Evolutionary conservation across 2,888 invertebrate genomes (phyloP), one percentile per base, ranked within the genome.

Genomic region (Chelonus formosanus): DNA sequence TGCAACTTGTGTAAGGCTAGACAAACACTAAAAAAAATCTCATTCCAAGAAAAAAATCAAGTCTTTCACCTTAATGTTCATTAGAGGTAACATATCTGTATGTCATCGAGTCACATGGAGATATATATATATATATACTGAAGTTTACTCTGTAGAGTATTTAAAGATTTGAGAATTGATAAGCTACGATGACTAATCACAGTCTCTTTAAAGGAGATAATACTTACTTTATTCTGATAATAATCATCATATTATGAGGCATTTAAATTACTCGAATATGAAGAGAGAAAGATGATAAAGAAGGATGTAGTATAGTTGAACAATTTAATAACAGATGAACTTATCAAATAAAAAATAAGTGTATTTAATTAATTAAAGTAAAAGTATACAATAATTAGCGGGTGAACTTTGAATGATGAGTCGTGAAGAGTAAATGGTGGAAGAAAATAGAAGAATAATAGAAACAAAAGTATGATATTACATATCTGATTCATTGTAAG

Each of bases 141-240:
- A 52, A 60, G 40, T 52, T 52, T 52, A 40, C 52, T 32, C 31
- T 7, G 40, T 60, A 32, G 60, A 53, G 60, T 31, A 52, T 40
- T 5, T 40, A 36, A 32, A 60, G 52, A 52, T 63, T 45, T 53
- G 47, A 47, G 62, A 60, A 60, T 40, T 40, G 66, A 68, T 70
- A 67, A 70, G 68, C 55, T 48, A 59, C 67, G 56, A 67, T 70
- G 70, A 70, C 61, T 68, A 70, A 70, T 70, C 60, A 62, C 55
- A 60, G 56, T 61, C 62, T 59, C 67, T 47, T 65, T 52, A 52
- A 59, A 62, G 48, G 20, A 69, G 52, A 47, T 43, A 52, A 32
- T 31, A 53, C 48, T 43, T 45, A 60, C 36, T 7, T 54, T 40
- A 40, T 32, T 40, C 45, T 47, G 53, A 65, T 57, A 55, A 40